phyloP scores from a whole-genome alignment of 2,113 vertebrate species.

The Morone saxatilis region DNA sequence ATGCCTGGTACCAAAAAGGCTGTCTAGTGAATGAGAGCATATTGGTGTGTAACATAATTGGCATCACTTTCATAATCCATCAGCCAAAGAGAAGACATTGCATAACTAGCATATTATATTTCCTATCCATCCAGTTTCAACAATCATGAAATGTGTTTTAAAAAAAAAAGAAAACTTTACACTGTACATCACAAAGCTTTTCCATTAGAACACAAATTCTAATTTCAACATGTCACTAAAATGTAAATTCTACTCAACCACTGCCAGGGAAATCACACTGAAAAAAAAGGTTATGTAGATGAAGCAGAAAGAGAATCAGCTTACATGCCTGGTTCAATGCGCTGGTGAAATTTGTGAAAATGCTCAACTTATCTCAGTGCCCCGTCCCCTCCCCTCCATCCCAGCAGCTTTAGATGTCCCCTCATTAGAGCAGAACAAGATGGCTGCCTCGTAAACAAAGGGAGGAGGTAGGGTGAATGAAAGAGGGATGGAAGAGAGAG shows the following conservation, averaged over 20 bases:
- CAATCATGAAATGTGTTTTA: slow-evolving; percentile 69
- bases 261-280: slow-evolving; percentile 74
- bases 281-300: slow-evolving; percentile 57
- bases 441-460: slow-evolving; percentile 68
- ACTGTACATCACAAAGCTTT: slow-evolving; percentile 82
- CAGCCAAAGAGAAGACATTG: slow-evolving; percentile 72
- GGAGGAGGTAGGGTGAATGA: slow-evolving; percentile 64
- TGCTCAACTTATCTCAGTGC: slow-evolving; percentile 29
- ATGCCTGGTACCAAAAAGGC: slow-evolving; percentile 42
- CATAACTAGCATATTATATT: slow-evolving; percentile 71
- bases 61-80: slow-evolving; percentile 63
- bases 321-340: slow-evolving; percentile 66
- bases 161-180: slow-evolving; percentile 75
- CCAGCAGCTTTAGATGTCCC: slow-evolving; percentile 64
- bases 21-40: slow-evolving; percentile 58
- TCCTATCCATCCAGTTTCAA: slow-evolving; percentile 74
- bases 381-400: slow-evolving; percentile 51
- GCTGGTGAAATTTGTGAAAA: slow-evolving; percentile 47
- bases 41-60: slow-evolving; percentile 46
- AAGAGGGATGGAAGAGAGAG: slow-evolving; percentile 57
- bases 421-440: slow-evolving; percentile 64
- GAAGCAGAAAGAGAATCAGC: slow-evolving; percentile 67
- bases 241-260: slow-evolving; percentile 73
- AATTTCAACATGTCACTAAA: slow-evolving; percentile 71
- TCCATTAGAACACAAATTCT: slow-evolving; percentile 71